Conservation (phyloP, 2,797 vertebrate genomes). For the Enteromius unitaeniatus region DNA sequence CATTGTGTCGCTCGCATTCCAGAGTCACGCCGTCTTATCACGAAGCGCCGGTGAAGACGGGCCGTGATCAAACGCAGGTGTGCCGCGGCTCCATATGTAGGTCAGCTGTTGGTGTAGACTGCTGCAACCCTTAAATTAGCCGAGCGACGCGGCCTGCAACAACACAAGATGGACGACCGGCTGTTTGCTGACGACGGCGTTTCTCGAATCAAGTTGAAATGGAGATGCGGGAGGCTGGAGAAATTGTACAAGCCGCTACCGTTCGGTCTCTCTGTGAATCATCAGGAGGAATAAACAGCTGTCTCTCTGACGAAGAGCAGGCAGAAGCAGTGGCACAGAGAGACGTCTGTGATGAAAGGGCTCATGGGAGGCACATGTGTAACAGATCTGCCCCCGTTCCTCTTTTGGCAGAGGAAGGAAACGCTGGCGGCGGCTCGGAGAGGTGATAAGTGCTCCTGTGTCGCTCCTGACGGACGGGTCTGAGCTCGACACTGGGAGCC, state of each 20-base stretch:
- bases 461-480: slow-evolving; percentile 75
- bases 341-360: slow-evolving; percentile 11
- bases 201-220: slow-evolving; percentile 28
- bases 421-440: slow-evolving; percentile 60
- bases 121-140: slow-evolving; percentile 56
- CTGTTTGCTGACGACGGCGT: background rate
- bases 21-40: slow-evolving; percentile 35
- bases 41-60: slow-evolving; percentile 62
- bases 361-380: slow-evolving; percentile 31
- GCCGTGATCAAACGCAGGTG: slow-evolving; percentile 70
- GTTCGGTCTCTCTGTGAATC: slow-evolving; percentile 4
- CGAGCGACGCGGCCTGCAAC: slow-evolving; percentile 31
- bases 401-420: slow-evolving; percentile 67
- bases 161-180: slow-evolving; percentile 62
- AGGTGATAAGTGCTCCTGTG: slow-evolving; percentile 82
- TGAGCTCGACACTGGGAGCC: slow-evolving; percentile 77
- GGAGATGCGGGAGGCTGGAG: slow-evolving; percentile 1
- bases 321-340: slow-evolving; percentile 16
- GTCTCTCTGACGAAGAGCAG: slow-evolving; percentile 5
- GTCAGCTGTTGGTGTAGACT: slow-evolving; percentile 65
- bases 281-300: slow-evolving; percentile 12
- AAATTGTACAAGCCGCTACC: background rate
- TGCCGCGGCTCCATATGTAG: slow-evolving; percentile 73
- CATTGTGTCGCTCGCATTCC: slow-evolving; percentile 64
- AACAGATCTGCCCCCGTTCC: slow-evolving; percentile 51